Conservation (phyloP, 2,797 vertebrate species). For the Pelobates cultripes region DNA sequence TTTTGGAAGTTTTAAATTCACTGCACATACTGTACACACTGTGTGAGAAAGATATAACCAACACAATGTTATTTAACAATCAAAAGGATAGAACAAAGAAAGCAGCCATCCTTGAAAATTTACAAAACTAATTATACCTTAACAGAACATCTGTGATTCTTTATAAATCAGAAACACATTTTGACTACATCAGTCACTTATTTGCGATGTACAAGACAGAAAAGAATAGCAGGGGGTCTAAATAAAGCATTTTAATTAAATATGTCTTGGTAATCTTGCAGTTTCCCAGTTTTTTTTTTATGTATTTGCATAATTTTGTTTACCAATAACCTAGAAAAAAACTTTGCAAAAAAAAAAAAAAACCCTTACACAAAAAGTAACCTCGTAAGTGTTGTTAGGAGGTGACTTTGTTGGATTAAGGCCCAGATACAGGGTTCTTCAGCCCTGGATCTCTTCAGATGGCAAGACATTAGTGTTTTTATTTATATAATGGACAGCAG, state of each 20-base stretch:
- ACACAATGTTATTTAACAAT: slow-evolving; percentile 57
- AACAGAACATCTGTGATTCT: slow-evolving; percentile 54
- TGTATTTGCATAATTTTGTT: no score
- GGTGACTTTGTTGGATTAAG: no score
- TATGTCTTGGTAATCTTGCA: slow-evolving; percentile 17
- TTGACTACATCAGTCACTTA: slow-evolving; percentile 53
- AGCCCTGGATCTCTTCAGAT: no score
- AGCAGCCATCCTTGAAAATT: slow-evolving; percentile 55
- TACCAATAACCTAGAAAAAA: no score
- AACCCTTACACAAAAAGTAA: no score
- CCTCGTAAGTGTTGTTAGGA: no score
- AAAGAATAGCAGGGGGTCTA: slow-evolving; percentile 39
- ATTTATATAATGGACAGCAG: no score
- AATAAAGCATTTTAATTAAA: slow-evolving; percentile 51
- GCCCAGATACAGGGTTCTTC: no score
- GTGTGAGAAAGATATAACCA: slow-evolving; percentile 42
- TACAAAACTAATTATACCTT: slow-evolving; percentile 57
- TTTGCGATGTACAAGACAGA: slow-evolving; percentile 51
- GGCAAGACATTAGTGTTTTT: no score
- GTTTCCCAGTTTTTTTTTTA: background rate
- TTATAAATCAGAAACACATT: slow-evolving; percentile 52
- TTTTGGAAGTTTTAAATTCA: slow-evolving; percentile 48
- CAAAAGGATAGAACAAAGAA: slow-evolving; percentile 53
- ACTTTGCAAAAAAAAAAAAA: no score
- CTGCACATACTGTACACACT: slow-evolving; percentile 26